Evolutionary conservation across 2,113 vertebrate genomes (phyloP), one percentile per base, ranked within the genome.

Genomic region (Calyptommatus sinebrachiatus): DNA sequence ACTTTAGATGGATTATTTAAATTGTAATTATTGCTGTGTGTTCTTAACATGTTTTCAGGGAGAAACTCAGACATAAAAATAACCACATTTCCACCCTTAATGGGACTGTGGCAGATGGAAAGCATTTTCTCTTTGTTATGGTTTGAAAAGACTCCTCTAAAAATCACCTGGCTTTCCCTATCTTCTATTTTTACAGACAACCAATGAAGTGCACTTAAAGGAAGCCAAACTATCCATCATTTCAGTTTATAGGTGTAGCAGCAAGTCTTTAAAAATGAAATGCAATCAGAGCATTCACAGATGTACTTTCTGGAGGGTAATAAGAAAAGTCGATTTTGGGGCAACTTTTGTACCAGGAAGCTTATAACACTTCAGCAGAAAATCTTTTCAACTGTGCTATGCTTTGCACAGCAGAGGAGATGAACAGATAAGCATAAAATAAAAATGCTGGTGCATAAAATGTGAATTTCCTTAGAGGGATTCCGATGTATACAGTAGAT

Each of bases 281-380:
- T n/a, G 76, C 79, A 85, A 45, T 80, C 74, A 4, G 76, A 79
- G n/a, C 24, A 88, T 73, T 82, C 88, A 80, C 89, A 93, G 88
- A 82, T 89, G 86, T 76, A 78, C 88, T 89, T 93, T 88, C 89
- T 89, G 74, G 89, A 93, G 84, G 89, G 77, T 78, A 89, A 71
- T 73, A 87, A 84, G 84, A 89, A 86, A 68, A 65, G 69, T 0
- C 72, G 73, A 48, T 18, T 90, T 75, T 81, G 57, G 71, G 87
- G 86, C 83, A 74, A 83, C 71, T 88, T 88, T 89, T 69, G 78
- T 88, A 87, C 85, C 90, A 92, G 84, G 18, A 21, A 88, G 85
- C 86, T 74, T 80, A 79, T 81, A 83, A 90, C 18, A 60, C 77
- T 86, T 88, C 87, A 88, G 82, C 79, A 84, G 82, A 92, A 87